Base-by-base conservation (phyloP, 2,113 vertebrate genomes). In the Gallinago paraguaiae region DNA sequence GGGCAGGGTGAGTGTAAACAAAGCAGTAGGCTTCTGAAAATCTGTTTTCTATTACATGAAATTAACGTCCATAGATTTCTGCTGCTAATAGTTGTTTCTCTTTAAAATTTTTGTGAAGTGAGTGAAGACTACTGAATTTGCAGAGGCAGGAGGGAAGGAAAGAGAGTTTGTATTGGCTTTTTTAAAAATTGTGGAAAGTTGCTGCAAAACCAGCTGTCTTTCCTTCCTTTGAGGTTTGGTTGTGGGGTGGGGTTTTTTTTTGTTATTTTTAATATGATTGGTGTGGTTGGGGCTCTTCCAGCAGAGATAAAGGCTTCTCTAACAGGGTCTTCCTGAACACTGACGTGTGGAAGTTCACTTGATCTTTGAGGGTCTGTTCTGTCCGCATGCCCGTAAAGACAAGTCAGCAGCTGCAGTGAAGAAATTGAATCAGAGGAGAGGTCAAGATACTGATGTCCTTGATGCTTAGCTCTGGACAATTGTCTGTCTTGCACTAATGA, bases 381-480 rank as follows among this genome's bases (percentile, higher is more conserved):
- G 57, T 59, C 60, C 33, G 8, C 17, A 1, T 90, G 86, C 48
- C 86, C 50, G 19, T 77, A 63, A 94, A 84, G 71, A 50, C 45
- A 46, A 88, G 37, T 90, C 59, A n/a, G 80, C 77, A 94, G 93
- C 93, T 95, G 88, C 70, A 90, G 68, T 65, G 69, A 83, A 91
- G 85, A 92, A 92, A 88, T 24, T 51, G 54, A 85, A 61, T 86
- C 89, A 67, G 76, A 59, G 60, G 41, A 45, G 87, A 89, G 85
- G 82, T 86, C 67, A 80, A 43, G 74, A 67, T 74, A 14, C 35
- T 82, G 71, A 43, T 70, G 65, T 92, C 95, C 91, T 51, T 20
- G 74, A 54, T 71, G 54, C 48, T 92, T 67, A 64, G 78, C 45
- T 90, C 43, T 85, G 67, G 71, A 65, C 25, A 43, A n/a, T 39